Percentiles rank a stretch among this genome's conserved stretches.
These are phyloP conservation scores for Gopherus flavomarginatus DNA, from an alignment of 2,113 vertebrate species.

Conservation along the genomic window DNA sequence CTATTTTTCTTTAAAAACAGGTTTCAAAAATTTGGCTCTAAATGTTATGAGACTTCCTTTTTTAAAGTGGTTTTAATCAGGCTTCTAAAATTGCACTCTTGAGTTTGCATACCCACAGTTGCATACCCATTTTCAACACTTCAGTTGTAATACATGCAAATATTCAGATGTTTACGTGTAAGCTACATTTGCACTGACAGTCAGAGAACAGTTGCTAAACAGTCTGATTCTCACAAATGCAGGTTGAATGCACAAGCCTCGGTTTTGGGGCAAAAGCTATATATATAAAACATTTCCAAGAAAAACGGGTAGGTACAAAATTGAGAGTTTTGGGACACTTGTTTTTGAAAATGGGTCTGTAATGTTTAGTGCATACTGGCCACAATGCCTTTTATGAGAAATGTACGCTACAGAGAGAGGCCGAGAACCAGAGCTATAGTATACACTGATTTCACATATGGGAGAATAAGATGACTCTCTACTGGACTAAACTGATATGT, in stretches of 20 bases:
- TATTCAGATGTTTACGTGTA: not conserved
- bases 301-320: not conserved
- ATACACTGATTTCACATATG: not conserved
- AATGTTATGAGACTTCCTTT: not conserved
- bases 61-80: not conserved
- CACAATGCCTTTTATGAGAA: not conserved
- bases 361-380: fast-evolving
- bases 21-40: not conserved
- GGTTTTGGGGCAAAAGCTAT: not conserved
- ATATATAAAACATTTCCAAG: not conserved
- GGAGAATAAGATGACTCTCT: not conserved
- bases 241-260: not conserved
- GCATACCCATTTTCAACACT: not conserved
- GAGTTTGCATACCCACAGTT: not conserved
- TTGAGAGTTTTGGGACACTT: not conserved
- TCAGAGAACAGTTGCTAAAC: fast-evolving
- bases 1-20: not conserved
- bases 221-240: not conserved
- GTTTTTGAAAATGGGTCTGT: not conserved
- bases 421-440: not conserved
- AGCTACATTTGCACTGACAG: not conserved
- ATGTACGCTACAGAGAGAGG: not conserved
- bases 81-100: not conserved
- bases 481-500: not conserved
- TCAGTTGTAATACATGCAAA: not conserved